Base-by-base conservation (phyloP, 2,797 vertebrate species). In the Onychomys leucogaster region DNA sequence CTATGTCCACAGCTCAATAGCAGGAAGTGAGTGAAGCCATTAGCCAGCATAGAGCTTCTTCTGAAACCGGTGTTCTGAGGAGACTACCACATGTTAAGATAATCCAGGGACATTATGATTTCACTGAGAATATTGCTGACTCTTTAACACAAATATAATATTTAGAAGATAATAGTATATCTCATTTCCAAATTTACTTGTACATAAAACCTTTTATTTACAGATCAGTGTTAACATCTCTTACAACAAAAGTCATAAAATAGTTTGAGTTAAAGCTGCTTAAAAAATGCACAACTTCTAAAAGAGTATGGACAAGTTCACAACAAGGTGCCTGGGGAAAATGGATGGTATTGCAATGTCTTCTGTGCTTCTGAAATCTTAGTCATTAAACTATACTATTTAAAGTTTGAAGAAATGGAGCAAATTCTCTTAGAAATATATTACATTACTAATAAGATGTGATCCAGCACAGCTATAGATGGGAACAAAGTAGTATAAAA, bases 141-240 rank as follows among this genome's bases (percentile, higher is more conserved):
- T 78, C 59, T 77, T 97, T 88, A 84, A 73, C 41, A 73, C 6
- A 57, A 19, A 57, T 43, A 73, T 63, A 78, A 43, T 93, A 34
- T 75, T 76, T 95, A 77, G 55, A 90, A 82, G 46, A 92, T 25
- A 73, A 43, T 63, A 82, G 32, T 32, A 57, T 73, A 73, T 13
- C 25, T 41, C n/a, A 73, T 84, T 85, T 61, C 59, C 41, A 93
- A 87, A 94, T 23, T 6, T 89, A 84, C 88, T 93, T 96, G 52
- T 95, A 57, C 12, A 57, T 55, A 94, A 69, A 86, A 77, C 86
- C 73, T 86, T 96, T 94, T 92, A 96, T 95, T 96, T 89, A 93
- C 57, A 71, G n/a, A 96, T 19, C 49, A 91, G 49, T 92, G 75
- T 94, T 95, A 95, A 71, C 19, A 80, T 71, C 61, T 91, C 86